A percentile compares a stretch with the other conserved stretches of the same genome.
Evolutionary conservation across 1,140 invertebrate species (phyloP).

Genomic region (Lasioglossum baleicum): DNA sequence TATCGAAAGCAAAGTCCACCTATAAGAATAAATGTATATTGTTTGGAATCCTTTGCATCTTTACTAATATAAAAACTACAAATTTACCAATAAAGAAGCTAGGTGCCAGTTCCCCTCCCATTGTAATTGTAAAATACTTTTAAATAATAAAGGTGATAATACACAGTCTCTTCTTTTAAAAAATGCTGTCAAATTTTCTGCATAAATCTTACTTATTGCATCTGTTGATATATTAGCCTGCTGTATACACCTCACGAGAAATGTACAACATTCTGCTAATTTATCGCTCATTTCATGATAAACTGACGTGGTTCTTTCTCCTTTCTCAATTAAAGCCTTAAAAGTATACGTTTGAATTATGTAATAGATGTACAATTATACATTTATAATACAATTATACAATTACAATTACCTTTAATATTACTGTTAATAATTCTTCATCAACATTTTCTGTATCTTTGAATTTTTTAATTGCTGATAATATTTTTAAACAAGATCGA

Average conservation of each 20-base stretch:
- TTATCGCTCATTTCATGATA: conserved; percentile 85
- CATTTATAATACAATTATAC: conserved; percentile 23
- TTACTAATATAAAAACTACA: background rate
- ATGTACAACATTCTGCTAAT: conserved; percentile 84
- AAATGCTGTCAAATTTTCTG: conserved; percentile 80
- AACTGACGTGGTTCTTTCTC: conserved; percentile 82
- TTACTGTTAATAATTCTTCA: conserved; percentile 80
- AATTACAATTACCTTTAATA: conserved; percentile 69
- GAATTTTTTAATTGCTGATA: conserved; percentile 84
- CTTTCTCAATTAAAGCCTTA: conserved; percentile 83
- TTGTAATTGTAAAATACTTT: conserved; percentile 81
- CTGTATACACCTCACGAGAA: conserved; percentile 83
- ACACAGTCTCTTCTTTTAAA: conserved; percentile 84
- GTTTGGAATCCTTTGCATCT: background rate
- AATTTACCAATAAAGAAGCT: conserved; percentile 76
- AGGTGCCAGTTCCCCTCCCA: conserved; percentile 84
- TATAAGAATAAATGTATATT: conserved; percentile 39
- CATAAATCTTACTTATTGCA: conserved; percentile 78
- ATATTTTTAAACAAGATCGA: conserved; percentile 82
- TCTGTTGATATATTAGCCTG: conserved; percentile 69
- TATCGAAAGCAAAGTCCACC: conserved; percentile 82
- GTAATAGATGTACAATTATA: background rate
- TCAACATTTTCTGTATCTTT: conserved; percentile 81
- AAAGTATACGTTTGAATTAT: conserved; percentile 15
- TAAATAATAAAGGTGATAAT: conserved; percentile 84